Base-by-base conservation (phyloP, 2,797 vertebrate species). In the Gadopsis bispinosus region DNA sequence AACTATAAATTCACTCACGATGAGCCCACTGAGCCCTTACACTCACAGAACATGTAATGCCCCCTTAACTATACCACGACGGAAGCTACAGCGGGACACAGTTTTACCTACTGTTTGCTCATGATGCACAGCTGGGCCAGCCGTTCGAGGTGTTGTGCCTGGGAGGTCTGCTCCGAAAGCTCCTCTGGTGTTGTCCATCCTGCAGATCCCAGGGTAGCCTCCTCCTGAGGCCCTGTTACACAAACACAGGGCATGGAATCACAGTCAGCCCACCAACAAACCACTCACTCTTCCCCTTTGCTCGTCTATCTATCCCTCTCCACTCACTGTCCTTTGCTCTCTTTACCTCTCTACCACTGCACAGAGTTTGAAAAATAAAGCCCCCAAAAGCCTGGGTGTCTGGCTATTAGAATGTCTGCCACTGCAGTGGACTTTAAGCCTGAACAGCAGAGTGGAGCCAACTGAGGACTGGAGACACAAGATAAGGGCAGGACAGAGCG, bases 181-280 rank as follows among this genome's bases (percentile, higher is more conserved):
- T 95, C 95, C 92, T 96, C 95, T 74, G 93, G 91, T 69, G 92
- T 88, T 3, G 91, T 83, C 93, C 95, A 95, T 94, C 90, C 93
- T 63, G 90, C 89, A 33, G 88, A 93, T 86, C 94, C 95, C 92
- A 91, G 83, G 5, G 35, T 88, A 63, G 92, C 89, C 92, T 96
- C 95, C 93, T 97, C 95, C 91, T 96, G 96, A 93, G 96, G 95
- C 90, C 96, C 96, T 96, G 95, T 91, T 87, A 95, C 92, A 93
- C 94, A 96, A 89, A 94, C 91, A 78, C 91, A 92, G 83, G 91
- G 93, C 94, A 93, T 96, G 92, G 92, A 94, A 93, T 94, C 92
- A 93, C 92, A 91, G 90, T 84, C 93, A 77, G 86, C 83, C 87
- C 1, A 4, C 91, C 91, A 90, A 75, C 0, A 65, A 73, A 61